A percentile compares a stretch with the other conserved stretches of the same genome.
phyloP scores from a whole-genome alignment of 1,140 invertebrate species.

The Lepidurus apus region DNA sequence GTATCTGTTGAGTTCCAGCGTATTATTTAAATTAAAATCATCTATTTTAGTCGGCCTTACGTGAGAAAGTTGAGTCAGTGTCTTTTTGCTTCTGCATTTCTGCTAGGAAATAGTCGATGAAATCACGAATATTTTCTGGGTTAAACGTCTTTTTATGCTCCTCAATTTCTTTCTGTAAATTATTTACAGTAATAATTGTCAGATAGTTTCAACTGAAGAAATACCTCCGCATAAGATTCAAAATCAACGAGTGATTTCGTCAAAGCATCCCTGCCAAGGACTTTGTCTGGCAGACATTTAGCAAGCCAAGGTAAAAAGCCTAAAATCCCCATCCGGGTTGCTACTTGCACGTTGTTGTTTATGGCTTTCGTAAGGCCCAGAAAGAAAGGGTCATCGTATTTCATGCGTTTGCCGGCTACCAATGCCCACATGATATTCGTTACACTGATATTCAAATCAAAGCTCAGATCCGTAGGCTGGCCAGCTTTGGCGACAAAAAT shows the following conservation, averaged over 20 bases:
- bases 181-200: slow-evolving; percentile 74
- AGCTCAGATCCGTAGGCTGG: slow-evolving; percentile 23
- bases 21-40: not conserved
- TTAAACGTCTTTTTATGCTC: slow-evolving; percentile 64
- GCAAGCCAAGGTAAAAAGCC: slow-evolving; percentile 27
- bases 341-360: slow-evolving; percentile 17
- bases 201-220: slow-evolving; percentile 53
- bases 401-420: slow-evolving; percentile 54
- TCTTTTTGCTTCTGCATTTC: slow-evolving; percentile 39
- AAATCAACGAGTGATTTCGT: slow-evolving; percentile 49
- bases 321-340: not conserved
- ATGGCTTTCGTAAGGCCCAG: slow-evolving; percentile 21
- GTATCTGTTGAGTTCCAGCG: not conserved
- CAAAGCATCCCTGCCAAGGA: slow-evolving; percentile 50
- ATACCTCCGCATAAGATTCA: slow-evolving; percentile 52
- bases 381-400: slow-evolving; percentile 42
- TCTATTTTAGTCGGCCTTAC: not conserved
- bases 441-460: slow-evolving; percentile 2
- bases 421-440: slow-evolving; percentile 65
- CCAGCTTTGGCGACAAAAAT: not conserved
- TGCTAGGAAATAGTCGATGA: slow-evolving; percentile 78
- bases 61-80: slow-evolving; percentile 30
- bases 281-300: slow-evolving; percentile 37
- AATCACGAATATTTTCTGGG: slow-evolving; percentile 60
- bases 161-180: slow-evolving; percentile 59